Conservation (phyloP, 2,888 invertebrate species). For the Lycaena phlaeas region DNA sequence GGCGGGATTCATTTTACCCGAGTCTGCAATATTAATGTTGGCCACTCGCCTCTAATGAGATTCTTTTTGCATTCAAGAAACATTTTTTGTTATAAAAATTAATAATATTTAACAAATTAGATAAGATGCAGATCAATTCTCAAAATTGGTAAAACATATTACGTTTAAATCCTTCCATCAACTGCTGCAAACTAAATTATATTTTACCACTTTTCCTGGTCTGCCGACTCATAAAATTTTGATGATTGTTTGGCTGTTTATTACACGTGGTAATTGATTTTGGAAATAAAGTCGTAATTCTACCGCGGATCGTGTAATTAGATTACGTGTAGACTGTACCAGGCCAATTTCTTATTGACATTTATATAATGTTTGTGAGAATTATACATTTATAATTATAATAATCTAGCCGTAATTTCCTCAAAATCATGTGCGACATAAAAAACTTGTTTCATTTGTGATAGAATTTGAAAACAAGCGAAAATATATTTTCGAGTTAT, state of each 20-base stretch:
- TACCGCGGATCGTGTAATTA: neutral
- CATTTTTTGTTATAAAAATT: slow-evolving; percentile 5
- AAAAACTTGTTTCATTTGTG: too few species aligned
- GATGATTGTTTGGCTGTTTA: neutral
- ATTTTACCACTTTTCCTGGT: too few species aligned
- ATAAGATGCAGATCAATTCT: too few species aligned
- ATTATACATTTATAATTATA: too few species aligned
- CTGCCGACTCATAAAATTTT: neutral
- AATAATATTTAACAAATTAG: neutral
- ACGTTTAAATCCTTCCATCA: too few species aligned
- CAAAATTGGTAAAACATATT: too few species aligned
- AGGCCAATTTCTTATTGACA: neutral
- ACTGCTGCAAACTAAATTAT: too few species aligned
- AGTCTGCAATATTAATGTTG: slow-evolving; percentile 14
- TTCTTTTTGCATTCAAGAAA: slow-evolving; percentile 9
- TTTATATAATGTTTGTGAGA: too few species aligned
- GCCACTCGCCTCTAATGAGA: slow-evolving; percentile 13
- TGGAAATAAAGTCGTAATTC: neutral
- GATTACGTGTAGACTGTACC: neutral
- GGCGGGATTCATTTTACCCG: slow-evolving; percentile 12
- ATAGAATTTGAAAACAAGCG: too few species aligned
- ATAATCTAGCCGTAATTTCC: too few species aligned
- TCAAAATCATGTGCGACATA: too few species aligned
- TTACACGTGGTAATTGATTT: neutral
- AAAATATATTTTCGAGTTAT: too few species aligned